These are phyloP conservation scores for Limnephilus marmoratus DNA, from an alignment of 2,888 invertebrate species.

Conservation along the genomic window DNA sequence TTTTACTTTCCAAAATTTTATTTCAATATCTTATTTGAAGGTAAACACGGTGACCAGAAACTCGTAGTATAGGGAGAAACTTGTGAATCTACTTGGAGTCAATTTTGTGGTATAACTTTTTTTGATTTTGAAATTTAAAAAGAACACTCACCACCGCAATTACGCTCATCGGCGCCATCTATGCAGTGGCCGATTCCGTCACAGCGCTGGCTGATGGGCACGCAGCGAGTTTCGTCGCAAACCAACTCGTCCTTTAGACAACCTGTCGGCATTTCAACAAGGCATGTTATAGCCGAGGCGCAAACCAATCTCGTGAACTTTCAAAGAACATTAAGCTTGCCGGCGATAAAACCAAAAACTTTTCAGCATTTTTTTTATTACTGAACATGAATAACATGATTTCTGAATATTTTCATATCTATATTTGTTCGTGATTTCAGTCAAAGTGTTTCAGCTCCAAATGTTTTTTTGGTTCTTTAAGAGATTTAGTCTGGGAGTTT, in stretches of 20 bases:
- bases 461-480: too few relatives aligned
- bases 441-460: too few relatives aligned
- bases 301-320: conserved; percentile 6
- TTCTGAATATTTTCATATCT: not conserved
- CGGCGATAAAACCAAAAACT: too few relatives aligned
- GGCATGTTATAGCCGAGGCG: conserved; percentile 6
- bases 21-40: too few relatives aligned
- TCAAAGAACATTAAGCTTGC: not conserved
- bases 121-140: not conserved
- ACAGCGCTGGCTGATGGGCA: conserved; percentile 77
- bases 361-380: too few relatives aligned
- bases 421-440: not conserved
- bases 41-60: too few relatives aligned
- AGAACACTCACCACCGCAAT: conserved; percentile 73
- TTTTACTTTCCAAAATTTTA: too few relatives aligned
- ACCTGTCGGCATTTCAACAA: conserved; percentile 69
- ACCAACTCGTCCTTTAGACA: conserved; percentile 78
- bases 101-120: too few relatives aligned
- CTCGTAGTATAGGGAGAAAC: too few relatives aligned
- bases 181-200: conserved; percentile 79
- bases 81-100: too few relatives aligned
- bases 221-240: conserved; percentile 80
- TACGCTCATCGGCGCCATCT: conserved; percentile 83
- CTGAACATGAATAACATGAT: not conserved
- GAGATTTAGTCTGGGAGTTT: too few relatives aligned